Evolutionary conservation across 1,140 invertebrate genomes (phyloP).

Genomic region (Lepidurus packardi): DNA sequence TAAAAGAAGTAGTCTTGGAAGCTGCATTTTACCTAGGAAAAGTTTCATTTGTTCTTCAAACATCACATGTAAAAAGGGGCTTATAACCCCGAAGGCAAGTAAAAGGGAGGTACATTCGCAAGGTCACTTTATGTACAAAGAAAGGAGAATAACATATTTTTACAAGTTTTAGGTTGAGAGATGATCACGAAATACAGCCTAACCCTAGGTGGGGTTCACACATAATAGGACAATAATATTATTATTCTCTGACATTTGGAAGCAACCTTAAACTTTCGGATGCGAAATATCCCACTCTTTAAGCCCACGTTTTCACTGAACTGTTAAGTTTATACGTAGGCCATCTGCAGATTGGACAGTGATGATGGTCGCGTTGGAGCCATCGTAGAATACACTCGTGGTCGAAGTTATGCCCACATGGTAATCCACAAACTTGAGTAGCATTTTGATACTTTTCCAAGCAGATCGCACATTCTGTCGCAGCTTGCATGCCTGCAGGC

Average conservation of each 20-base stretch:
- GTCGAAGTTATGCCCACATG: constrained; percentile 54
- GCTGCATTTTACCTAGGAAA: background rate
- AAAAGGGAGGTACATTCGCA: background rate
- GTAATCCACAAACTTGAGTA: constrained; percentile 48
- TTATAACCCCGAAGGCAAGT: background rate
- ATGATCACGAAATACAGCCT: background rate
- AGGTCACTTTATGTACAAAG: background rate
- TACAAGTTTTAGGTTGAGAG: background rate
- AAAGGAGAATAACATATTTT: background rate
- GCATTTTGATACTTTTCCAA: constrained; percentile 47
- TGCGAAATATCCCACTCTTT: background rate
- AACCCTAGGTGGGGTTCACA: background rate
- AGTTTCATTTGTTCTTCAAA: background rate
- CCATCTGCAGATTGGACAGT: constrained; percentile 54
- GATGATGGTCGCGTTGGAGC: constrained; percentile 51
- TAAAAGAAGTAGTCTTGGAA: background rate
- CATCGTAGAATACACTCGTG: constrained; percentile 50
- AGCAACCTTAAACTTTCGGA: no score
- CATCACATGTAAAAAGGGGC: background rate
- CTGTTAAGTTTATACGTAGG: constrained; percentile 46
- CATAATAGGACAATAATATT: background rate
- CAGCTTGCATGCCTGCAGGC: constrained; percentile 39
- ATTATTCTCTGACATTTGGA: background rate
- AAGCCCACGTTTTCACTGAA: background rate
- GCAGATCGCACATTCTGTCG: constrained; percentile 52